phyloP scores from a whole-genome alignment of 2,113 vertebrate species.

The Peromyscus leucopus region DNA sequence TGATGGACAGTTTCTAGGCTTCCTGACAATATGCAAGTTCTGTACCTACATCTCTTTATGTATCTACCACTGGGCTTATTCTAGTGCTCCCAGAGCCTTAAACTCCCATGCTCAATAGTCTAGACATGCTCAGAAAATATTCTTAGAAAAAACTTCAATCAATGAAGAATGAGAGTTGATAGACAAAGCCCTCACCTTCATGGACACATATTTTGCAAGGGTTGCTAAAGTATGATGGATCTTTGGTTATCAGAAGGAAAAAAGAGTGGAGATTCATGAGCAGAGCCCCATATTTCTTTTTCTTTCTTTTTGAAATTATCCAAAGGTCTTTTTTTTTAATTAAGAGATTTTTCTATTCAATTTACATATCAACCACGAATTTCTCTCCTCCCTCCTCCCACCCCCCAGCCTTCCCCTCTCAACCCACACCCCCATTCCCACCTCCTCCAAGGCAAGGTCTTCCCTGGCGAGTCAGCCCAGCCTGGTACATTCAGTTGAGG shows the following conservation, averaged over 20 bases:
- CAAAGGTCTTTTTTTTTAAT: too few relatives aligned
- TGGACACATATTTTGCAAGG: background rate
- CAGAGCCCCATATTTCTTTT: too few relatives aligned
- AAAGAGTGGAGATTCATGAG: background rate
- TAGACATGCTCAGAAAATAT: background rate
- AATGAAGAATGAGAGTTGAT: background rate
- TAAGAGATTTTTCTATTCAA: too few relatives aligned
- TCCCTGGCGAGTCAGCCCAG: too few relatives aligned
- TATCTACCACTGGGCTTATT: background rate
- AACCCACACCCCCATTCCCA: too few relatives aligned
- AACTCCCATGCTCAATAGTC: background rate
- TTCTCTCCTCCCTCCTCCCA: too few relatives aligned
- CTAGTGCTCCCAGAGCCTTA: background rate
- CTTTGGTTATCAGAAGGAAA: background rate
- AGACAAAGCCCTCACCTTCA: background rate
- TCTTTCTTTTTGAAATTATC: too few relatives aligned
- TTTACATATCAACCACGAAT: too few relatives aligned
- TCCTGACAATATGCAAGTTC: background rate
- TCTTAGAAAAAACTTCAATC: background rate
- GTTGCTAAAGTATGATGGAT: background rate
- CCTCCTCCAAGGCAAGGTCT: too few relatives aligned
- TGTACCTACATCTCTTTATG: background rate
- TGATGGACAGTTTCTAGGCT: background rate
- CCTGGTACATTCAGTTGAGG: too few relatives aligned
- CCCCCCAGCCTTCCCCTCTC: too few relatives aligned